Conservation (phyloP, 1,140 invertebrate genomes). For the Hetaerina americana region DNA sequence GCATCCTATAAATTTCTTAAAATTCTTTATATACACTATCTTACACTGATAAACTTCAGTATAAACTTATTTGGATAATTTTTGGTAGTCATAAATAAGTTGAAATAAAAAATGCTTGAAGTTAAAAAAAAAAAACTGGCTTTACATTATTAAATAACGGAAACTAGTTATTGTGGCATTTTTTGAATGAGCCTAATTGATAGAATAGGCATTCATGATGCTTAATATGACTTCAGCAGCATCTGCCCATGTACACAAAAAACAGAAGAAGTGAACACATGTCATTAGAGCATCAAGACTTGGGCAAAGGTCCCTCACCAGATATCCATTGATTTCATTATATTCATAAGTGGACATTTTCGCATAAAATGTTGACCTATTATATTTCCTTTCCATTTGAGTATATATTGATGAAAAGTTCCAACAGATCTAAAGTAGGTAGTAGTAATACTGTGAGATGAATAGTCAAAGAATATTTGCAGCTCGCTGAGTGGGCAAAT, state of each 20-base stretch:
- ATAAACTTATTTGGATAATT: constrained; percentile 1
- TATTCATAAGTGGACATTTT: neutral
- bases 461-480: neutral
- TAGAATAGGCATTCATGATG: neutral
- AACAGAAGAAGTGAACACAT: neutral
- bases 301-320: neutral
- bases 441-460: neutral
- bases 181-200: neutral
- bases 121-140: neutral
- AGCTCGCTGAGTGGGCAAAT: neutral
- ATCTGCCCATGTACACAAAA: neutral
- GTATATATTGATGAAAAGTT: neutral
- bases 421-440: neutral
- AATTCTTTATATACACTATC: constrained; percentile 1
- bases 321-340: neutral
- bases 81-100: neutral
- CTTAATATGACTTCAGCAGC: neutral
- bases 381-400: neutral
- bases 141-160: neutral
- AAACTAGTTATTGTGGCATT: neutral
- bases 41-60: neutral
- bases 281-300: neutral
- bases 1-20: neutral
- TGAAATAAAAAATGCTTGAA: constrained; percentile 1
- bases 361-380: neutral